Evolutionary conservation across 1,140 invertebrate species (phyloP).

Genomic region (Drosophila murphyi): DNA sequence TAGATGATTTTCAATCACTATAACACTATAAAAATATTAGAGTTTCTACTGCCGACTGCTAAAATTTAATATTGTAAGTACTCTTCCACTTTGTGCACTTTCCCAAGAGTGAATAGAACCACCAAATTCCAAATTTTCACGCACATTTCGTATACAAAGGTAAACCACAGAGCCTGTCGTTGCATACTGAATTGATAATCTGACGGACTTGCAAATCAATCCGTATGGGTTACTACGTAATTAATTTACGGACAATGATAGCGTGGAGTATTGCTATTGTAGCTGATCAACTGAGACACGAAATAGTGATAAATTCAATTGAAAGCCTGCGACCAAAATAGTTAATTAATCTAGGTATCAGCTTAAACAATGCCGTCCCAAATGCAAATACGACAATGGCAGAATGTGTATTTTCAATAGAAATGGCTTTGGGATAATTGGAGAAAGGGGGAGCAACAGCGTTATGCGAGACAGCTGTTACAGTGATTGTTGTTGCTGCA

Average conservation of each 20-base stretch:
- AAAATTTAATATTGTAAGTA: too few species aligned
- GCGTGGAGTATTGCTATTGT: conserved; percentile 6
- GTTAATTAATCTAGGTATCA: conserved; percentile 70
- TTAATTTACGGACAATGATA: conserved; percentile 27
- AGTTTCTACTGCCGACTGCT: too few species aligned
- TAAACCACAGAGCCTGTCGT: not conserved
- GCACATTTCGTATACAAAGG: too few species aligned
- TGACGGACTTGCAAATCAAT: not conserved
- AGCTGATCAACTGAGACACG: conserved; percentile 30
- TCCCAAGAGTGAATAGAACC: too few species aligned
- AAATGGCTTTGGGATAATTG: conserved; percentile 25
- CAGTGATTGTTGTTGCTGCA: conserved; percentile 5
- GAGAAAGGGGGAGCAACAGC: not conserved
- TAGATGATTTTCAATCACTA: too few species aligned
- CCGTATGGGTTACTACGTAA: not conserved
- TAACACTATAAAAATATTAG: too few species aligned
- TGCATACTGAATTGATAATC: not conserved
- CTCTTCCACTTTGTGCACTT: too few species aligned
- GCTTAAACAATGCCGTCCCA: conserved; percentile 56
- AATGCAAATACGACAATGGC: conserved; percentile 23
- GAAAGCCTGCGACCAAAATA: conserved; percentile 53
- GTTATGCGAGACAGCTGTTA: not conserved
- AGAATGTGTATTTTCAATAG: conserved; percentile 31
- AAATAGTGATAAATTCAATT: conserved; percentile 30
- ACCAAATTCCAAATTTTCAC: too few species aligned